Base-by-base conservation (phyloP, 2,113 vertebrate species). In the Pterocles orientalis region DNA sequence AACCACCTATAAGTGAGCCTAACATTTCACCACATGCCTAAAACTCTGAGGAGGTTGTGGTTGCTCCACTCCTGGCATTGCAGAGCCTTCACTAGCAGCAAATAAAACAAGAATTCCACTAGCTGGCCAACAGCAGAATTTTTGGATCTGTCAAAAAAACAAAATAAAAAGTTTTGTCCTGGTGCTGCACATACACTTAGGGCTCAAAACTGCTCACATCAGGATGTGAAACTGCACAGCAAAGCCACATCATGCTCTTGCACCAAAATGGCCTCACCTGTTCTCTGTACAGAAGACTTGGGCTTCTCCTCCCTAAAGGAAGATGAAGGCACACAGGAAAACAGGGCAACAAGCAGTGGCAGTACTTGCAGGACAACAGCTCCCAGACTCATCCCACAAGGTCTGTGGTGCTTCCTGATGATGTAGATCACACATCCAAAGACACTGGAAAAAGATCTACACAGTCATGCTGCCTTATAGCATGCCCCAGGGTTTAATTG, bases 161-260 rank as follows among this genome's bases (percentile, higher is more conserved):
- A 5, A 66, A 68, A 95, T 25, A 81, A 73, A 11, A 65, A 36
- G 31, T 80, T 88, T 50, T 77, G 76, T 34, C 36, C 33, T 45
- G 26, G 34, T 66, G 53, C 71, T 7, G 3, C n/a, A 65, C 0
- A 0, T 68, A 36, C 7, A 18, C 16, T 12, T 45, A 21, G 7
- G 34, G 45, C 57, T 33, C 19, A 8, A 68, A 89, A 80, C 36
- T 23, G 47, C 64, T 92, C 11, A 2, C 34, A 26, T 36, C 43
- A 81, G 75, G 73, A 56, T 20, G 29, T 36, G 50, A 48, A 82
- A 68, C 20, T 64, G 33, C 51, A 26, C 0, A 60, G 65, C 53
- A 82, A 82, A 92, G 50, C 41, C 17, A 3, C 5, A 19, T n/a
- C 48, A 28, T 18, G 26, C 45, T 54, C 58, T n/a, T 34, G 64